Percentiles rank a stretch among this genome's conserved stretches.
These are phyloP conservation scores for Yponomeuta plumbellus DNA, from an alignment of 2,888 invertebrate genomes.

Conservation along the genomic window DNA sequence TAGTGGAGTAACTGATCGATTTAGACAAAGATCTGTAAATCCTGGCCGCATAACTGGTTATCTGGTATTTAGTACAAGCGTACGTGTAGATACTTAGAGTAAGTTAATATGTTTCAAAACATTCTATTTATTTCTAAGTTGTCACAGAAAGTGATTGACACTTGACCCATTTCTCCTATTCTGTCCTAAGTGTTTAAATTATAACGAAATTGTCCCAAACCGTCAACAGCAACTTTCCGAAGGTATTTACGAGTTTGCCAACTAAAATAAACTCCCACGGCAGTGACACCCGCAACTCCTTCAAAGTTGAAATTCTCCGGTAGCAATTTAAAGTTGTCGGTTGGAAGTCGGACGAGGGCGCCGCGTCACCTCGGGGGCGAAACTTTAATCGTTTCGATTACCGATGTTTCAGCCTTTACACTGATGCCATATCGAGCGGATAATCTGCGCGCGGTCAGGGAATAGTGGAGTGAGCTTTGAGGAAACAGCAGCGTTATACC, in stretches of 20 bases:
- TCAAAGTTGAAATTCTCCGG: conserved; percentile 49
- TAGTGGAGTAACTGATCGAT: too few species aligned
- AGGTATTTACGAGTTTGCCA: conserved; percentile 14
- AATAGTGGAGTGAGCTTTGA: neutral
- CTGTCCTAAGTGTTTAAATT: neutral
- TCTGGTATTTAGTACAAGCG: too few species aligned
- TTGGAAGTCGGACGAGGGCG: neutral
- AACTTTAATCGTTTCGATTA: conserved; percentile 74
- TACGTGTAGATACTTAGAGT: too few species aligned
- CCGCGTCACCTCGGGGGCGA: conserved; percentile 49
- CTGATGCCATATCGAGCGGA: neutral
- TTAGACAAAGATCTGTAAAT: too few species aligned
- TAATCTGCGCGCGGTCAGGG: neutral
- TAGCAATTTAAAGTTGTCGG: conserved; percentile 69
- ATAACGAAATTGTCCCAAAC: conserved; percentile 7
- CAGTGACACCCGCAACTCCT: conserved; percentile 22
- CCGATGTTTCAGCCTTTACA: conserved; percentile 42
- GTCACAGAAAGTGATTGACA: too few species aligned
- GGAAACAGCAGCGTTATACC: neutral
- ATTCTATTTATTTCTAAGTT: too few species aligned
- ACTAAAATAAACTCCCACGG: conserved; percentile 21
- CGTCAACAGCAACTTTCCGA: conserved; percentile 10
- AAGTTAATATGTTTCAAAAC: too few species aligned
- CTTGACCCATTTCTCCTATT: too few species aligned
- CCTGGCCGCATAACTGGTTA: too few species aligned